Evolutionary conservation across 2,888 invertebrate species (phyloP).

Genomic region (Barypeithes pellucidus): DNA sequence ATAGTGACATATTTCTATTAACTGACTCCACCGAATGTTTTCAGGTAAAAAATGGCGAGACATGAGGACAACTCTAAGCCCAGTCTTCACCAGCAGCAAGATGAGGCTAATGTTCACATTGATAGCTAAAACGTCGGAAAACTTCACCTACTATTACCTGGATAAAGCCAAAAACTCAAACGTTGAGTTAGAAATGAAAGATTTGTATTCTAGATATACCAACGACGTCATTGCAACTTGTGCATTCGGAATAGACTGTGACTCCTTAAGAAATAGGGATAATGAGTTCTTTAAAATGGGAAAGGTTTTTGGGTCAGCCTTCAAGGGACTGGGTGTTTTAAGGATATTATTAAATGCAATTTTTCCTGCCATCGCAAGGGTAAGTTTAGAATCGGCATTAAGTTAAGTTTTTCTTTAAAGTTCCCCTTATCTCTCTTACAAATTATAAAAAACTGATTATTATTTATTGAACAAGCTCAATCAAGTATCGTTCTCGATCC

Average conservation of each 20-base stretch:
- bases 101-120: slow-evolving; percentile 64
- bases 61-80: slow-evolving; percentile 65
- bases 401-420: no score
- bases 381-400: no score
- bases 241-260: slow-evolving; percentile 74
- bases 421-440: no score
- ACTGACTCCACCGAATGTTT: no score
- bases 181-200: slow-evolving; percentile 58
- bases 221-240: slow-evolving; percentile 76
- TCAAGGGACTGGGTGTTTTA: slow-evolving; percentile 41
- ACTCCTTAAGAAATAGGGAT: slow-evolving; percentile 72
- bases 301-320: slow-evolving; percentile 51
- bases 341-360: slow-evolving; percentile 49
- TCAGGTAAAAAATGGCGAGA: slow-evolving; percentile 62
- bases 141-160: slow-evolving; percentile 50
- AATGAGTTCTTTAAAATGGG: slow-evolving; percentile 74
- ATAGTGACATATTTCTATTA: no score
- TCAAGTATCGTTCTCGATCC: no score
- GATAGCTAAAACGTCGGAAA: slow-evolving; percentile 56
- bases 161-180: slow-evolving; percentile 46
- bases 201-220: slow-evolving; percentile 73
- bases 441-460: no score
- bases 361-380: slow-evolving; percentile 47
- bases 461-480: no score
- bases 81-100: slow-evolving; percentile 66